Evolutionary conservation across 2,113 vertebrate species (phyloP).

Genomic region (Protomyctophum bolini): DNA sequence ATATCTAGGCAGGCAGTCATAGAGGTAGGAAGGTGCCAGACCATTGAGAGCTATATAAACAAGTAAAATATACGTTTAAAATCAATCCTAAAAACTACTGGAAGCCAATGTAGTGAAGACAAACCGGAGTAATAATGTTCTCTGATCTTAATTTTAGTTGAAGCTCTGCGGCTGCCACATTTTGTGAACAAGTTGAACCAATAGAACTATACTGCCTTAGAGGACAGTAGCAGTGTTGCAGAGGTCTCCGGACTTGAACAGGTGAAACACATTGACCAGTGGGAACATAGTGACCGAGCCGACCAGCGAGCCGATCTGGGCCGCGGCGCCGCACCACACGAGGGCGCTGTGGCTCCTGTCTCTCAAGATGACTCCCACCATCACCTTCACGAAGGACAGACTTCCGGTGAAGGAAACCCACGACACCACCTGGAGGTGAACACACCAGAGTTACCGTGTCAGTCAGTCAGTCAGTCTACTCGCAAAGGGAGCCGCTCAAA

Average conservation of each 20-base stretch:
- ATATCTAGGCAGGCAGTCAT: no score
- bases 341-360: slow-evolving; percentile 87
- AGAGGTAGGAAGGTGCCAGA: no score
- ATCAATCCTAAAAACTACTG: neutral
- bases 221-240: slow-evolving; percentile 85
- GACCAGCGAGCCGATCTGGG: slow-evolving; percentile 88
- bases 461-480: slow-evolving; percentile 69
- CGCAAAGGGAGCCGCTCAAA: slow-evolving; percentile 83
- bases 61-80: neutral
- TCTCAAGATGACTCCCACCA: slow-evolving; percentile 91
- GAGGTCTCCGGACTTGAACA: slow-evolving; percentile 86
- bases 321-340: slow-evolving; percentile 88
- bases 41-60: neutral
- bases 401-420: slow-evolving; percentile 90
- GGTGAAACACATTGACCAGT: slow-evolving; percentile 81
- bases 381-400: slow-evolving; percentile 91
- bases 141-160: neutral
- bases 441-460: slow-evolving; percentile 46
- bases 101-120: neutral
- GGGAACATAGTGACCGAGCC: slow-evolving; percentile 94
- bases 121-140: neutral
- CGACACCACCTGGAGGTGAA: slow-evolving; percentile 81
- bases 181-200: neutral
- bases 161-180: neutral
- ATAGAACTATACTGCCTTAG: slow-evolving; percentile 45